Evolutionary conservation across 2,888 invertebrate species (phyloP), one percentile per base, ranked within the genome.

Genomic region (Caenorhabditis sinica): DNA sequence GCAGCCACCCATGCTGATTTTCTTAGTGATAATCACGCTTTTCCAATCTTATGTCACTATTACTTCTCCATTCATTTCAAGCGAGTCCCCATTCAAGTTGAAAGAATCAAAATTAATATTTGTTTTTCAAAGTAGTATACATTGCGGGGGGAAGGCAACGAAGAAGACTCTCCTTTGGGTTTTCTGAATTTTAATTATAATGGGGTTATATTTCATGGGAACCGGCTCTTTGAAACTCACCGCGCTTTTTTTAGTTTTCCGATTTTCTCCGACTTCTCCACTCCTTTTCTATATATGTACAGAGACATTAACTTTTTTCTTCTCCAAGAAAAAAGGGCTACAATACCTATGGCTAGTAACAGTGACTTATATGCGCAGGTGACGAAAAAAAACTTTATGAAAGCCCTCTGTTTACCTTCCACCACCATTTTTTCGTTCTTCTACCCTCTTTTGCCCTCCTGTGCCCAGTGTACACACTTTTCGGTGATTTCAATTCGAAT

Each of bases 351-450:
- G 11, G 23, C 23, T 36, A 76, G 69, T 63, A 36, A 77, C 69
- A 60, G 36, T 69, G 69, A 71, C 77, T 61, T 53, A 61, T 63
- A 61, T 69, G 69, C 53, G 53, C 36, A 63, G 51, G 40, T 20
- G 15, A 30, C 36, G 17, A n/a, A 63, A 61, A 69, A 75, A 75
- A 77, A 25, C 40, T 69, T 56, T 51, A 61, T 68, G 75, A 76
- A 76, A 76, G 75, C 61, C 49, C 40, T 60, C 61, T 77, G 69
- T 77, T 77, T 77, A 77, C 77, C 63, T 68, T 43, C 68, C 75
- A 36, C 68, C n/a, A 61, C 73, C 73, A 73, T 61, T 65, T 53
- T 60, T 51, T 66, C 53, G 45, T 17, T 61, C n/a, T n/a, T n/a
- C n/a, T n/a, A n/a, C 40, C 60, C 45, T 17, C 77, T 36, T n/a